Conservation (phyloP, 2,113 vertebrate species). For the Saimiri boliviensis region DNA sequence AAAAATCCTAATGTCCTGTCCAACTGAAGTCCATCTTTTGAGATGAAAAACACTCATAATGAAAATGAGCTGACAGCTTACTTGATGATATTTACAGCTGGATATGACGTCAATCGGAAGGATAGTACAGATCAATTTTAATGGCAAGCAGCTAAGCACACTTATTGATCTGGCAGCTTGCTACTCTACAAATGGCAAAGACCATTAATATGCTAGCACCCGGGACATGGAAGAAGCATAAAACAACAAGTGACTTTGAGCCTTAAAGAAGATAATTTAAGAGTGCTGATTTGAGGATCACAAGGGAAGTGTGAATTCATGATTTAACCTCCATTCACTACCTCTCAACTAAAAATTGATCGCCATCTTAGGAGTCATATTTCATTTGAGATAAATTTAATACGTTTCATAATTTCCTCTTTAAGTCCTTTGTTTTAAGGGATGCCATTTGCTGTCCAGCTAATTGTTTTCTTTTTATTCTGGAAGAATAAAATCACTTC, state of each 20-base stretch:
- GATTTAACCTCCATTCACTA: slow-evolving; percentile 73
- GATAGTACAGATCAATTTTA: slow-evolving; percentile 83
- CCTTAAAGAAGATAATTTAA: slow-evolving; percentile 77
- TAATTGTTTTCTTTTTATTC: not conserved
- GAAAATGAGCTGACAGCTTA: slow-evolving; percentile 82
- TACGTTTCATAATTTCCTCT: slow-evolving; percentile 72
- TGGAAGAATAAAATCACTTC: slow-evolving; percentile 45
- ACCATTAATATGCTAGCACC: slow-evolving; percentile 79
- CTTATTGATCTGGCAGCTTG: slow-evolving; percentile 80
- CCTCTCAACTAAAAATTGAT: slow-evolving; percentile 73
- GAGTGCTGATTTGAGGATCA: slow-evolving; percentile 74
- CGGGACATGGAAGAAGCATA: slow-evolving; percentile 61
- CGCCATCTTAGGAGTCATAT: slow-evolving; percentile 47
- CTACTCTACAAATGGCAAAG: slow-evolving; percentile 80
- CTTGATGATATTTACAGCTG: slow-evolving; percentile 85
- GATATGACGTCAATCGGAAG: slow-evolving; percentile 83
- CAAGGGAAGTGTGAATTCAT: slow-evolving; percentile 76
- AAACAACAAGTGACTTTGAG: slow-evolving; percentile 76
- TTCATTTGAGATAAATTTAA: slow-evolving; percentile 72
- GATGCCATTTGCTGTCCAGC: slow-evolving; percentile 14
- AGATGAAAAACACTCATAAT: slow-evolving; percentile 76
- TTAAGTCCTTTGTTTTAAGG: slow-evolving; percentile 55
- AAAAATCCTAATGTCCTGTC: slow-evolving; percentile 68
- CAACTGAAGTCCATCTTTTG: slow-evolving; percentile 78
- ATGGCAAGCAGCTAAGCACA: slow-evolving; percentile 81